These are phyloP conservation scores for Belgica antarctica DNA, from an alignment of 2,888 invertebrate species.

Conservation along the genomic window DNA sequence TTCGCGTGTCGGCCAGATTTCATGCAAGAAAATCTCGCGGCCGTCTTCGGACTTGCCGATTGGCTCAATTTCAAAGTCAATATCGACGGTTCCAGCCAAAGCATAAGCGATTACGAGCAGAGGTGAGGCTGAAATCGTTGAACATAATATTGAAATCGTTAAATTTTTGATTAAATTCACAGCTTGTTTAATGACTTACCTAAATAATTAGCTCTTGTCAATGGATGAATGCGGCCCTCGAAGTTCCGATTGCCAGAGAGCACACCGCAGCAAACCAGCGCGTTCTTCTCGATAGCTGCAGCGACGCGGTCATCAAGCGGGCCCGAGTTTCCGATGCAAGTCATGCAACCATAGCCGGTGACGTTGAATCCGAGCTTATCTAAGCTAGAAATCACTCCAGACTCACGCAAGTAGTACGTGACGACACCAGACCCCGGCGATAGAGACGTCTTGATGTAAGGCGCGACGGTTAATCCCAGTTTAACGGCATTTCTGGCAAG, in stretches of 20 bases:
- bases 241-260: conserved; percentile 97
- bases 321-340: conserved; percentile 98
- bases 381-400: conserved; percentile 85
- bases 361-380: conserved; percentile 87
- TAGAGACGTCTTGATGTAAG: conserved; percentile 94
- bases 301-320: conserved; percentile 89
- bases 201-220: conserved; percentile 94
- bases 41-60: conserved; percentile 68
- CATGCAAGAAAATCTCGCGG: conserved; percentile 74
- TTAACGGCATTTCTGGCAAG: conserved; percentile 93
- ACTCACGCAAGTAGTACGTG: conserved; percentile 75
- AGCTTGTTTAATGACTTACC: neutral
- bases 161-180: neutral
- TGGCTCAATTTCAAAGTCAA: conserved; percentile 91
- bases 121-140: conserved; percentile 75
- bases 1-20: conserved; percentile 91
- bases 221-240: conserved; percentile 96
- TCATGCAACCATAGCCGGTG: conserved; percentile 99
- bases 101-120: conserved; percentile 96
- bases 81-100: conserved; percentile 89
- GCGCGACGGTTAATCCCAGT: conserved; percentile 80
- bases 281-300: conserved; percentile 90
- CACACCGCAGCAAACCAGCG: conserved; percentile 92
- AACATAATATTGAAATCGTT: no score
- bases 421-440: conserved; percentile 96